phyloP scores from a whole-genome alignment of 2,888 invertebrate genomes.

The Dasysyrphus tricinctus region DNA sequence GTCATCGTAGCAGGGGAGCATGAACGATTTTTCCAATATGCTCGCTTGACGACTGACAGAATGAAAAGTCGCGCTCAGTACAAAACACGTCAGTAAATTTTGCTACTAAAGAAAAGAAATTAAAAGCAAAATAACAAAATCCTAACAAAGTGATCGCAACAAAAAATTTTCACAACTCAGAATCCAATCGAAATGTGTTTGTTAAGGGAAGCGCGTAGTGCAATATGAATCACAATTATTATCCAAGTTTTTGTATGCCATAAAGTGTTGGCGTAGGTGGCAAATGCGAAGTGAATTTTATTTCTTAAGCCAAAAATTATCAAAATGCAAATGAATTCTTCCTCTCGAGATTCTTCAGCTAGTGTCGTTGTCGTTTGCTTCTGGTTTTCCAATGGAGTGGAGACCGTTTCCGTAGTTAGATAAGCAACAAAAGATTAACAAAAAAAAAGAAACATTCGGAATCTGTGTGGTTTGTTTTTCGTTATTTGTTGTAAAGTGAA shows the following conservation, averaged over 20 bases:
- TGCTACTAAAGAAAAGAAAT: slow-evolving; percentile 18
- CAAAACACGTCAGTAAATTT: slow-evolving; percentile 48
- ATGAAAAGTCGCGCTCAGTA: slow-evolving; percentile 74
- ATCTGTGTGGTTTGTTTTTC: slow-evolving; percentile 18
- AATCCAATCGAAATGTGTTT: slow-evolving; percentile 24
- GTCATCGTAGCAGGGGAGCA: slow-evolving; percentile 64
- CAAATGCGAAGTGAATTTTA: slow-evolving; percentile 28
- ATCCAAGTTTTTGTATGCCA: slow-evolving; percentile 53
- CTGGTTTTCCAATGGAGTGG: slow-evolving; percentile 58
- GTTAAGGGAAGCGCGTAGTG: slow-evolving; percentile 33
- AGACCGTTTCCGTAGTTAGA: slow-evolving; percentile 65
- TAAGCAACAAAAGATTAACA: slow-evolving; percentile 57
- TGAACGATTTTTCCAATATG: slow-evolving; percentile 71
- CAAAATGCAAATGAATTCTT: slow-evolving; percentile 63
- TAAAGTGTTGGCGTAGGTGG: slow-evolving; percentile 55
- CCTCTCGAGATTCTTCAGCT: slow-evolving; percentile 53
- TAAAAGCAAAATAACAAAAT: slow-evolving; percentile 28
- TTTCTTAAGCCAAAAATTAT: slow-evolving; percentile 15
- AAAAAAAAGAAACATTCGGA: slow-evolving; percentile 25
- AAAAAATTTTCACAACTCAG: slow-evolving; percentile 23
- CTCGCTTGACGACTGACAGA: slow-evolving; percentile 66
- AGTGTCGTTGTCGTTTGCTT: slow-evolving; percentile 32
- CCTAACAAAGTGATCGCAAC: slow-evolving; percentile 38
- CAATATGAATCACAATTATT: slow-evolving; percentile 30
- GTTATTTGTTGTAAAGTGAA: slow-evolving; percentile 4